Base-by-base conservation (phyloP, 2,113 vertebrate genomes). In the Oophaga pumilio region DNA sequence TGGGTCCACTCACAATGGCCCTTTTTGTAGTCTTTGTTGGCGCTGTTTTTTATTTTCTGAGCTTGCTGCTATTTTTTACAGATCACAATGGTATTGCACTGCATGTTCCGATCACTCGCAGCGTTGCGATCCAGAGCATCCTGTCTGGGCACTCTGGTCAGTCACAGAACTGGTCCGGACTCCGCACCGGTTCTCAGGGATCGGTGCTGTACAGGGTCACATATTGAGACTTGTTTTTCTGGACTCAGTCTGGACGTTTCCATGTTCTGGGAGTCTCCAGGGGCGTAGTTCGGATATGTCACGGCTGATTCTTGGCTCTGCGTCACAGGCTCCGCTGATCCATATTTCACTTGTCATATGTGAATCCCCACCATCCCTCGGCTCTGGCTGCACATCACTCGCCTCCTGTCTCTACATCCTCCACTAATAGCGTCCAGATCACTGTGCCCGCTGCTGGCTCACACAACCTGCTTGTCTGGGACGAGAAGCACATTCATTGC, bases 311-410 rank as follows among this genome's bases (percentile, higher is more conserved):
- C 94, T 92, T 94, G 92, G 93, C 94, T 93, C 91, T 92, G 92
- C 92, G 93, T 93, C 94, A 92, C 94, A 92, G 93, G 91, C 93
- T 94, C 93, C 93, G 92, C 93, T 94, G 91, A 92, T 95, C 91
- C 93, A 93, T 93, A 94, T 93, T 94, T 93, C 89, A 93, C 91
- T 93, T 94, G 92, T 95, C 91, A 94, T 93, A 94, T 94, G 92
- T 91, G 93, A 95, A 93, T 95, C 95, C 94, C 95, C 88, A 90
- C 22, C 94, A 95, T 95, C 92, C 92, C 93, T 94, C 91, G 93
- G 92, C 91, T 94, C 94, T 95, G 96, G 96, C 95, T 94, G 93
- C 94, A 96, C 95, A 97, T 97, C 96, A 97, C 94, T 96, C 96
- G 93, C 89, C 93, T 92, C 92, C 90, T 88, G 91, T 93, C 93